Evolutionary conservation across 2,888 invertebrate species (phyloP).

Genomic region (Apomyelois bistriatella): DNA sequence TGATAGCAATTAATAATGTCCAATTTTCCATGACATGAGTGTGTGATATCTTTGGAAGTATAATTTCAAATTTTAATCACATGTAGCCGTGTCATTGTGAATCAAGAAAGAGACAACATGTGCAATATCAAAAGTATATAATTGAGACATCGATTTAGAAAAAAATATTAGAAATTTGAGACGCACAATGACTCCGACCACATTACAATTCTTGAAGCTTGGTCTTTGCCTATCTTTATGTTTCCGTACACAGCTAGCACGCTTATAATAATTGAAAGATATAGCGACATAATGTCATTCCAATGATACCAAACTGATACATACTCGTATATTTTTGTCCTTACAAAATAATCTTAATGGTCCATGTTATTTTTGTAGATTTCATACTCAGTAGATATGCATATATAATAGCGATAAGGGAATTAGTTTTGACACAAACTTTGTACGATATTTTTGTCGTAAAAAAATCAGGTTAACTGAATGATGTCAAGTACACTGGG

Average conservation of each 20-base stretch:
- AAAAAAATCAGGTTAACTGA: neutral
- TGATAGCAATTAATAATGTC: neutral
- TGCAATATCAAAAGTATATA: neutral
- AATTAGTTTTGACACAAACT: slow-evolving; percentile 2
- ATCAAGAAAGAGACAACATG: neutral
- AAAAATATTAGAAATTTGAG: neutral
- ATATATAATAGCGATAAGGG: slow-evolving; percentile 28
- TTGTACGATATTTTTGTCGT: neutral
- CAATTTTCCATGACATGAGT: neutral
- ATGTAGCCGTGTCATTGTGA: neutral
- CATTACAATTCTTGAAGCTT: slow-evolving; percentile 24
- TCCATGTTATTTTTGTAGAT: slow-evolving; percentile 29
- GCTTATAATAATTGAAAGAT: slow-evolving; percentile 26
- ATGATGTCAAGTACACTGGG: neutral
- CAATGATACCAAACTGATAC: slow-evolving; percentile 27
- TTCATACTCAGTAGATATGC: slow-evolving; percentile 29
- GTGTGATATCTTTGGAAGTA: neutral
- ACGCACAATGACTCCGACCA: neutral
- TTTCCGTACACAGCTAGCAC: slow-evolving; percentile 25
- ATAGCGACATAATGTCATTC: slow-evolving; percentile 14
- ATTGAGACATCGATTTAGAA: neutral
- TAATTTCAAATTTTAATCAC: neutral
- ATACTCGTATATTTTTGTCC: slow-evolving; percentile 26
- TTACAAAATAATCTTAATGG: slow-evolving; percentile 36
- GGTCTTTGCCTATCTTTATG: slow-evolving; percentile 25